Base-by-base conservation (phyloP, 1,140 invertebrate genomes). In the Hestina assimilis region DNA sequence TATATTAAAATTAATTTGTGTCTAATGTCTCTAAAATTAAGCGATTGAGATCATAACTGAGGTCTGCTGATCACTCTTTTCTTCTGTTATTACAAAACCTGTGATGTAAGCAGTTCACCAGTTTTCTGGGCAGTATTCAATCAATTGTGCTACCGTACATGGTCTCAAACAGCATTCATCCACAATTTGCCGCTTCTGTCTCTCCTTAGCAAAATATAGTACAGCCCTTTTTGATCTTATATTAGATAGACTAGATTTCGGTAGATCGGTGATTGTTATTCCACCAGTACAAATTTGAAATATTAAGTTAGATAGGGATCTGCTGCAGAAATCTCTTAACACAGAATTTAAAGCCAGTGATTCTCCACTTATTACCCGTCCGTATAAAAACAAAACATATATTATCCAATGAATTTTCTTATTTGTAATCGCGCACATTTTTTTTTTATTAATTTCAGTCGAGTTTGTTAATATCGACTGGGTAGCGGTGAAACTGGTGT, bases 111-210 rank as follows among this genome's bases (percentile, higher is more conserved):
- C 21, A 47, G 5, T 55, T 80, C 75, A 82, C 75, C 75, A 86
- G 46, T 69, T 72, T 28, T 81, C 78, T 23, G 83, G 79, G 43
- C 83, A 87, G 38, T 87, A 85, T 23, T 82, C 46, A 4, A 87
- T 59, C 4, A 87, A 57, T 42, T 85, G 69, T 4, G 72, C 61
- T n/a, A 85, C 66, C 0, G 77, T 76, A 20, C 83, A 87, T 1
- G 79, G 54, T 8, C 62, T 59, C 0, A 70, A 24, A 40, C 83
- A 87, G 42, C 83, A 87, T 29, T 83, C 72, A 11, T 83, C 69
- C 0, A 60, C 72, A 0, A 84, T 59, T 28, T 73, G 67, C 8
- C 77, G 67, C 48, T 63, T 79, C 19, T 60, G 31, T 45, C 75
- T 68, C 40, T 69, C 66, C 40, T 38, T 69, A 0, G 61, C 54